Conservation (phyloP, 2,113 vertebrate species). For the Galemys pyrenaicus region DNA sequence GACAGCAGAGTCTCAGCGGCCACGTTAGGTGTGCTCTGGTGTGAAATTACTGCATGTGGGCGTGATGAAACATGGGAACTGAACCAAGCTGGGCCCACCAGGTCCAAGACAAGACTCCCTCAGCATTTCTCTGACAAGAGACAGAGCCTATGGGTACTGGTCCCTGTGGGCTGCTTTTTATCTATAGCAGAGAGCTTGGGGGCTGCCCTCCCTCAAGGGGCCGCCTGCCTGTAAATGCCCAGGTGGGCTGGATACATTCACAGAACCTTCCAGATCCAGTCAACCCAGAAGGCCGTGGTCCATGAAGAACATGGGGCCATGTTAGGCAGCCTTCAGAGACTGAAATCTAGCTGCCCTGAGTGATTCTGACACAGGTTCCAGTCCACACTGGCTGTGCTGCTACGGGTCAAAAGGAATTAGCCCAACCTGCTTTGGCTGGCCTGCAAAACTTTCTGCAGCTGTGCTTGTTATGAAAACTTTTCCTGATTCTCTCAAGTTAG, state of each 20-base stretch:
- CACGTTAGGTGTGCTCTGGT: rapidly evolving
- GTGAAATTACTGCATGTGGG: rapidly evolving
- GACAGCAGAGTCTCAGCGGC: not conserved
- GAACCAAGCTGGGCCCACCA: no score
- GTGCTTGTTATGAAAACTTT: not conserved
- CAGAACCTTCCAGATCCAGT: not conserved
- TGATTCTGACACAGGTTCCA: not conserved
- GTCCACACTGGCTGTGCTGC: not conserved
- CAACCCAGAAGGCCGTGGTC: not conserved
- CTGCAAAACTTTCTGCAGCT: not conserved
- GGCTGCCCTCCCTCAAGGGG: not conserved
- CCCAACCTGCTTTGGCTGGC: not conserved
- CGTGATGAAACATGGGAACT: rapidly evolving
- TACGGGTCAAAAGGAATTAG: not conserved
- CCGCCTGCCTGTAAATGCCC: not conserved
- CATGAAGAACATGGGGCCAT: rapidly evolving
- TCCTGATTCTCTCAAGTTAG: not conserved
- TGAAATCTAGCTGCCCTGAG: not conserved
- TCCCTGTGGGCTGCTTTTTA: rapidly evolving
- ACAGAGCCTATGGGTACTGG: rapidly evolving
- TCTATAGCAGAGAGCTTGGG: not conserved
- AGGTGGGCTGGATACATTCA: not conserved
- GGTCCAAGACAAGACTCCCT: not conserved
- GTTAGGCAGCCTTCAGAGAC: not conserved
- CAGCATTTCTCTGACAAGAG: not conserved